Evolutionary conservation across 92 coral and sea anemone genomes (phyloP).

Genomic region (Umimayanthus chanpuru): DNA sequence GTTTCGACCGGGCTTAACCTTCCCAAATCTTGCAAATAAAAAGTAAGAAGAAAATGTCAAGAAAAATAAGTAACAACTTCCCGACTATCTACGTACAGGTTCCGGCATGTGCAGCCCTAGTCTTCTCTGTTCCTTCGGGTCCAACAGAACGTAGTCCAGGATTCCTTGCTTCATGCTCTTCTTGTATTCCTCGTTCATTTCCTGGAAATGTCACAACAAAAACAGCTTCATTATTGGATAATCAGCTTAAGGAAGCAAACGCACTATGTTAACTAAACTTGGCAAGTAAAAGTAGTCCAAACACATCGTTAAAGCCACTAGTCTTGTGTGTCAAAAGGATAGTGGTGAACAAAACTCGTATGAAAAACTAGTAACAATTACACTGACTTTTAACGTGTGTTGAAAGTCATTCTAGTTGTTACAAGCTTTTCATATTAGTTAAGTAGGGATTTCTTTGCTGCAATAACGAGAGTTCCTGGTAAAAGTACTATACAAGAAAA

Average conservation of each 20-base stretch:
- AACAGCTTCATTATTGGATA: neutral
- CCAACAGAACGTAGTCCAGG: slow-evolving; percentile 92
- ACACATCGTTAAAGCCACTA: neutral
- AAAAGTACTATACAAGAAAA: too few relatives aligned
- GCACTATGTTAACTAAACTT: neutral
- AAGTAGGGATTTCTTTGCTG: too few relatives aligned
- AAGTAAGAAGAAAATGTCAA: too few relatives aligned
- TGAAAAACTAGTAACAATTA: too few relatives aligned
- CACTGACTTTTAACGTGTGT: too few relatives aligned
- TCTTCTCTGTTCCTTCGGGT: slow-evolving; percentile 86
- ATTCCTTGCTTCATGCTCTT: slow-evolving; percentile 89
- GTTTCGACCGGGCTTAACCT: too few relatives aligned
- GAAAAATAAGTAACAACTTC: neutral
- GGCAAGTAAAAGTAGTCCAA: neutral
- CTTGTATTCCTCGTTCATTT: slow-evolving; percentile 87
- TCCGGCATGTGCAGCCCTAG: slow-evolving; percentile 91
- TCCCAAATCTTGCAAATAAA: too few relatives aligned
- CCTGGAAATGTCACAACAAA: slow-evolving; percentile 53
- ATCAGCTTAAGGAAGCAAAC: neutral
- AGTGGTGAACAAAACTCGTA: neutral
- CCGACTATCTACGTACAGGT: slow-evolving; percentile 59
- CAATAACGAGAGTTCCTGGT: too few relatives aligned
- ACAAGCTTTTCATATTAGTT: too few relatives aligned
- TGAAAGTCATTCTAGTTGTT: too few relatives aligned
- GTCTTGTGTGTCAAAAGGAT: neutral